Percentiles rank a stretch among this genome's conserved stretches.
Conservation (phyloP, 2,113 vertebrate genomes). For the Tupaia tana region DNA sequence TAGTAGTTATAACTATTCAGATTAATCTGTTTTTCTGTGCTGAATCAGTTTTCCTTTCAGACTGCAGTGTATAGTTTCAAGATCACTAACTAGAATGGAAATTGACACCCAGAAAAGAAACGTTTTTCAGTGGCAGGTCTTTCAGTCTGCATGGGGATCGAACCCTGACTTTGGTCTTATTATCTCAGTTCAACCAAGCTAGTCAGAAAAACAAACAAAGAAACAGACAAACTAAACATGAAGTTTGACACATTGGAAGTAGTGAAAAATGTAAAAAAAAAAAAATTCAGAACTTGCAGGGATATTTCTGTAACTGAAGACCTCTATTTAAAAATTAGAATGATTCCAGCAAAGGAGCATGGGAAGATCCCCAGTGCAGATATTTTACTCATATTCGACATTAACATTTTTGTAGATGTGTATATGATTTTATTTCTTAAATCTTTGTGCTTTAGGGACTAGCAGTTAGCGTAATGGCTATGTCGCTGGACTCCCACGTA, state of each 20-base stretch:
- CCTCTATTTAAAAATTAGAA: slow-evolving; percentile 5
- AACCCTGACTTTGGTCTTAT: neutral
- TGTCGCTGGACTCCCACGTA: too few relatives aligned
- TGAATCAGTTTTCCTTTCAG: neutral
- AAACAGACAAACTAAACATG: too few relatives aligned
- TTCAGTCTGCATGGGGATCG: neutral
- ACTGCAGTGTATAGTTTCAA: neutral
- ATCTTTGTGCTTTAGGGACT: neutral
- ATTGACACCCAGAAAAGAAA: neutral
- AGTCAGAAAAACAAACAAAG: too few relatives aligned
- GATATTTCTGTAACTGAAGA: neutral
- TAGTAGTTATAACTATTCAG: neutral
- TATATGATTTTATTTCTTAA: neutral
- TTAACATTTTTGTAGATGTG: neutral
- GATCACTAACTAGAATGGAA: neutral
- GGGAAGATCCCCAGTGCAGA: neutral
- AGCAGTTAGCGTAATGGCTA: too few relatives aligned
- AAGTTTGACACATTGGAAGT: neutral
- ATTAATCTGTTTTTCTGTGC: neutral
- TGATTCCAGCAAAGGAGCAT: neutral
- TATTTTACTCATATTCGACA: neutral
- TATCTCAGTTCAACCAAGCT: neutral
- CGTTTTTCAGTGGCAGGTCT: neutral
- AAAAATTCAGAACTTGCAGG: neutral
- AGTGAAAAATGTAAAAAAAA: neutral